Evolutionary conservation across 2,888 invertebrate species (phyloP), one percentile per base, ranked within the genome.

Genomic region (Lasioglossum figueresi): DNA sequence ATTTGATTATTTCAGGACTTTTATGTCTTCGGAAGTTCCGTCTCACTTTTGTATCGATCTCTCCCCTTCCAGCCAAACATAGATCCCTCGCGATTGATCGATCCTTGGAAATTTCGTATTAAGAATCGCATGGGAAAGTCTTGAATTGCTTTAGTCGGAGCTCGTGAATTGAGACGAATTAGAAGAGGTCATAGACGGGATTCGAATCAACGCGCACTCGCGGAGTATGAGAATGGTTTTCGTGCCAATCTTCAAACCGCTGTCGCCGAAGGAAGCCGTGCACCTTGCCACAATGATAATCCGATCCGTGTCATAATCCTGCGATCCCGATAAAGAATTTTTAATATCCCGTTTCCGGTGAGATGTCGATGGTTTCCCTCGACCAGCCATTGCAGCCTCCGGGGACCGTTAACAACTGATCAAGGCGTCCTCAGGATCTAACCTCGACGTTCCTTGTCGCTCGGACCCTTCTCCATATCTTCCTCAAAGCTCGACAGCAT

Each of bases 191-290:
- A 81, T 14, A 5, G 34, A 8, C 12, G 90, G 80, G 23, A 72
- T 48, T 92, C 92, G 91, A 19, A 90, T 40, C 48, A 86, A 31
- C 10, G 92, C 88, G 56, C 70, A 82, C 85, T 94, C 93, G 2
- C 94, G 92, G 37, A 94, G 86, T 34, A 91, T 93, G 71, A 94
- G 78, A 81, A 93, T 86, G 0, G 94, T 94, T 84, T 89, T 93
- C 2, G 93, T 92, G 66, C 93, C 94, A 90, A 93, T 92, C 89
- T 88, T 90, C 68, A 93, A 48, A 52, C 81, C 68, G 12, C 83
- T 82, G 14, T 83, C 63, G 31, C 78, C 59, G 19, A 76, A 86
- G 8, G 90, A 83, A n/a, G 92, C 89, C 5, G 92, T 88, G 82
- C 92, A 92, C 85, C 93, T 92, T n/a, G 92, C 92, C 56, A 94